Base-by-base conservation (phyloP, 2,797 vertebrate species). In the Myotis findleyi region DNA sequence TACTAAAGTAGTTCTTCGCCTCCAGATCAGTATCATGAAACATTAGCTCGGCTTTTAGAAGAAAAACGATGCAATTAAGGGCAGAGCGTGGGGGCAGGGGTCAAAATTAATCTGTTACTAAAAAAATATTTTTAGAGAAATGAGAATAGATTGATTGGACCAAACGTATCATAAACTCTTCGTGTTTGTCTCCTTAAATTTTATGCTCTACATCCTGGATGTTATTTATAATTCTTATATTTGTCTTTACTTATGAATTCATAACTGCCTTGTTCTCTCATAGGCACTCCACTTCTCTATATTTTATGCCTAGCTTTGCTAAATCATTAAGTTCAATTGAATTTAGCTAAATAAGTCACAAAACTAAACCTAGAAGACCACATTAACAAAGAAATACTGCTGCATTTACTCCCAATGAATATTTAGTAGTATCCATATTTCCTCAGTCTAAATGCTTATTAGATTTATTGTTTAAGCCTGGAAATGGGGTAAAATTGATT, bases 291-390 rank as follows among this genome's bases (percentile, higher is more conserved):
- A 51, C 83, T 94, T 96, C 87, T 94, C 92, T 87, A 62, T 88
- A 92, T 83, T 96, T 97, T 95, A 95, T 96, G 85, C 13, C 57
- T 93, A 59, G 71, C 36, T 96, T 95, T 96, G 85, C 87, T 96
- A 95, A 95, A 96, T 97, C 97, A 97, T 97, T 96, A 97, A 86
- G 41, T 95, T 96, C 97, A 89, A 96, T 93, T 96, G 96, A 92
- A 96, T 96, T 94, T 96, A 96, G 85, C 92, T 95, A 97, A 96
- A 93, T 93, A 96, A 96, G 95, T 95, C 95, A 96, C 94, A 96
- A 87, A 95, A 93, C 57, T 68, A 95, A 97, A 94, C 82, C 77
- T 79, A 86, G 75, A 90, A 94, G 85, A 95, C 73, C 86, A 89
- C 23, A 64, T 94, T 93, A 96, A 88, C 64, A 83, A 85, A 97